Evolutionary conservation across 2,113 vertebrate species (phyloP).

Genomic region (Canis aureus): DNA sequence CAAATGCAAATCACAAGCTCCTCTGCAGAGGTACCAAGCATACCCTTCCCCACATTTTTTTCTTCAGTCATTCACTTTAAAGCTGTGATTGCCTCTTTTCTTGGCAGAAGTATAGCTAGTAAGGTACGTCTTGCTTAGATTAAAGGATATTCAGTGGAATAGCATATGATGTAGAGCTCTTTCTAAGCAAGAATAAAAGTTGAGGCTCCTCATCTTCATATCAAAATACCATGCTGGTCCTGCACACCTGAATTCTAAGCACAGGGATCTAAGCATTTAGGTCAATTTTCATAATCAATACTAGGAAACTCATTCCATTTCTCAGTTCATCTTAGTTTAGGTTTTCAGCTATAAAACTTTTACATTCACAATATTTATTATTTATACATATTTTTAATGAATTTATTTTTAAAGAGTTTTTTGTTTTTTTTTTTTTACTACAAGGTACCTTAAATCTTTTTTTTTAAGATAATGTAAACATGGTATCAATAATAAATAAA

Average conservation of each 20-base stretch:
- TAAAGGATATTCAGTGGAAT: neutral
- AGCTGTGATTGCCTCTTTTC: neutral
- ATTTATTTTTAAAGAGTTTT: slow-evolving; percentile 20
- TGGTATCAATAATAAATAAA: neutral
- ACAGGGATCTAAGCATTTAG: neutral
- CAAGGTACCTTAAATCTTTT: neutral
- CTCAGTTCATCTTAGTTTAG: slow-evolving; percentile 34
- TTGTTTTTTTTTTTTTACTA: slow-evolving; percentile 2
- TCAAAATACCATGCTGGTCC: neutral
- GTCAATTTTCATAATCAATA: neutral
- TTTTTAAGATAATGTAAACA: slow-evolving; percentile 1
- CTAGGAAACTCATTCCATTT: slow-evolving; percentile 2
- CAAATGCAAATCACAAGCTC: neutral
- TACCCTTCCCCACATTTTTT: neutral
- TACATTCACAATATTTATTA: neutral
- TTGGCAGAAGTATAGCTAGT: neutral
- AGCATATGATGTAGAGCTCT: neutral
- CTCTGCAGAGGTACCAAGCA: neutral
- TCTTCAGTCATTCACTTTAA: neutral
- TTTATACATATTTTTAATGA: neutral
- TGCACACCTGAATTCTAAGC: neutral
- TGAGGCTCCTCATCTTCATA: neutral
- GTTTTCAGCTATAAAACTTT: slow-evolving; percentile 27
- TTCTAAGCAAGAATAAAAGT: neutral
- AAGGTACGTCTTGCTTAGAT: neutral